Percentiles rank a stretch among this genome's conserved stretches.
phyloP scores from a whole-genome alignment of 2,888 invertebrate genomes.

The Acanthococcus lagerstroemiae region DNA sequence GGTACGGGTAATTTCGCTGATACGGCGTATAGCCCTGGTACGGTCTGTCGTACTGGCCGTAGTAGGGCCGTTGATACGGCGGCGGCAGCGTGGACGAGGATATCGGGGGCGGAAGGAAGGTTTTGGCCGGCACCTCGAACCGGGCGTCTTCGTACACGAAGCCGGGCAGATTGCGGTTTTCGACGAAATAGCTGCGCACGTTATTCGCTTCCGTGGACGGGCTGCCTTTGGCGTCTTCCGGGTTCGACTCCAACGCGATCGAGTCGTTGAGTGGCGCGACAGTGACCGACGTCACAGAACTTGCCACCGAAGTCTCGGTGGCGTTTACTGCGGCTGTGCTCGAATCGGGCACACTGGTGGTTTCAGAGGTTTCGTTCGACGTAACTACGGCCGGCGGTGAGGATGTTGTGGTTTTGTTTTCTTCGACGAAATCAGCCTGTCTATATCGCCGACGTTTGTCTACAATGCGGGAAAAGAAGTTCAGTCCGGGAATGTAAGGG shows the following conservation, averaged over 20 bases:
- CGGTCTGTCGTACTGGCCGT: not conserved
- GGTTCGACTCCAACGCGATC: not conserved
- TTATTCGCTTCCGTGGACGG: slow-evolving; percentile 8
- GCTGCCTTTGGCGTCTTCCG: not conserved
- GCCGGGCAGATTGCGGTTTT: slow-evolving; percentile 13
- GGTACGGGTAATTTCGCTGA: not conserved
- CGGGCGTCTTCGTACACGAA: not conserved
- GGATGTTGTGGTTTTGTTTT: not conserved
- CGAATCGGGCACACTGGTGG: not conserved
- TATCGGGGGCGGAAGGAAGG: slow-evolving; percentile 10
- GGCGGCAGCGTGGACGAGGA: slow-evolving; percentile 5
- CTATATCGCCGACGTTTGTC: not conserved
- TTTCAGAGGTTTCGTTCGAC: too few relatives aligned
- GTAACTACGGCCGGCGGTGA: not conserved
- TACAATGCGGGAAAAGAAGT: not conserved
- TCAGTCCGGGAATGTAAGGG: not conserved
- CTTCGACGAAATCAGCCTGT: not conserved
- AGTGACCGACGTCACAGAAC: not conserved
- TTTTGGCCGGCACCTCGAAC: not conserved
- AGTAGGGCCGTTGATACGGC: slow-evolving; percentile 4
- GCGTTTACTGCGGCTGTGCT: not conserved
- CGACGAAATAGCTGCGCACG: slow-evolving; percentile 17
- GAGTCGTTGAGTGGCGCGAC: not conserved
- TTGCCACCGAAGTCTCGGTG: not conserved
- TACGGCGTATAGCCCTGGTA: not conserved